Percentiles rank a stretch among this genome's conserved stretches.
Evolutionary conservation across 2,797 vertebrate species (phyloP).

Genomic region (Acanthurus lineatus): DNA sequence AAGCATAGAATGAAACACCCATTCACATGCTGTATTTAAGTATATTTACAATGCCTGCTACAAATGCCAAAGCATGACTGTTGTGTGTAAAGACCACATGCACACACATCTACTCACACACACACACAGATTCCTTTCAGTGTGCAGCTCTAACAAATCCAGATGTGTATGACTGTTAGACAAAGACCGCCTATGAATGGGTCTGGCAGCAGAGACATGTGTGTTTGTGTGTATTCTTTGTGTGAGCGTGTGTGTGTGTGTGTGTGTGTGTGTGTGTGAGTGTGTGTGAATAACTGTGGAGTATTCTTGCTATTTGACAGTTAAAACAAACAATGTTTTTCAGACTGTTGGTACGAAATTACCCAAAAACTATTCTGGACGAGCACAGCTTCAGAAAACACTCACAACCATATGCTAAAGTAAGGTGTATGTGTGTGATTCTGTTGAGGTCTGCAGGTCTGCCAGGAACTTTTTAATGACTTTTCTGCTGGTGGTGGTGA

Average conservation of each 20-base stretch:
- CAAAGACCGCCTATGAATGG: slow-evolving; percentile 33
- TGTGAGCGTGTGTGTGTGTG: slow-evolving; percentile 7
- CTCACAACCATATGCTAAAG: slow-evolving; percentile 1
- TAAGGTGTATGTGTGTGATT: slow-evolving; percentile 5
- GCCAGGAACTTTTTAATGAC: slow-evolving; percentile 45
- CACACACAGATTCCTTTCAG: slow-evolving; percentile 44
- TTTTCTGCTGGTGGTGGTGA: slow-evolving; percentile 25
- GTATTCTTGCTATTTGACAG: slow-evolving; percentile 22
- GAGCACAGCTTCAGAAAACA: not conserved
- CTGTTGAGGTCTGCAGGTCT: slow-evolving; percentile 17
- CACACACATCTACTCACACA: slow-evolving; percentile 12
- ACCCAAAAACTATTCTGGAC: not conserved
- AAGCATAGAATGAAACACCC: not conserved
- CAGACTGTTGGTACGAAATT: slow-evolving; percentile 28
- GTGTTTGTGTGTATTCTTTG: not conserved
- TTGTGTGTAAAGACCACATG: slow-evolving; percentile 1
- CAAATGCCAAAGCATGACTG: slow-evolving; percentile 20
- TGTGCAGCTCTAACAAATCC: slow-evolving; percentile 47
- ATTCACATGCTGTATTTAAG: not conserved
- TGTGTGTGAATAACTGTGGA: not conserved
- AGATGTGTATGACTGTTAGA: slow-evolving; percentile 59
- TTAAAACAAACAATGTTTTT: slow-evolving; percentile 37
- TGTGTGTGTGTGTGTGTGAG: not conserved
- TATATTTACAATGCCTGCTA: slow-evolving; percentile 21
- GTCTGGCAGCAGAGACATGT: slow-evolving; percentile 6